Evolutionary conservation across 2,888 invertebrate species (phyloP).

Genomic region (Aproaerema taeniolella): DNA sequence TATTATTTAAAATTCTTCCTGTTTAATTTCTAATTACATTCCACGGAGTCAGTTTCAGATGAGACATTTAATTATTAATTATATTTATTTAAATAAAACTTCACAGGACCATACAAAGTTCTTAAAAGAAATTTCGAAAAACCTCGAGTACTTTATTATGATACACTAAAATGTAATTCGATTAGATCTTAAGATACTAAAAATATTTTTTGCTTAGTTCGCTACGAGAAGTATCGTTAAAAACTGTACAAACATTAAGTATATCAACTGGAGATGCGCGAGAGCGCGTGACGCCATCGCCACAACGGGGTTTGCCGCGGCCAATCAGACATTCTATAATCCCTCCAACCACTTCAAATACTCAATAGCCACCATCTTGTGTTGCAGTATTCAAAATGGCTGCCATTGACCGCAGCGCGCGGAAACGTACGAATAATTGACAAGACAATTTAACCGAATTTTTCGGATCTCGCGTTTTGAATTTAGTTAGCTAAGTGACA

Average conservation of each 20-base stretch:
- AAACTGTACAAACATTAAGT: slow-evolving; percentile 73
- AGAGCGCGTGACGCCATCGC: slow-evolving; percentile 4
- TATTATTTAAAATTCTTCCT: slow-evolving; percentile 72
- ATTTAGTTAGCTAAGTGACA: too few relatives aligned
- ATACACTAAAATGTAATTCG: slow-evolving; percentile 74
- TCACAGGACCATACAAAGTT: slow-evolving; percentile 57
- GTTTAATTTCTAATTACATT: slow-evolving; percentile 70
- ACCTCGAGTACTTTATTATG: slow-evolving; percentile 59
- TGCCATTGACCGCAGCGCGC: too few relatives aligned
- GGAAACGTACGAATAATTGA: too few relatives aligned
- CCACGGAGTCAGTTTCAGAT: slow-evolving; percentile 62
- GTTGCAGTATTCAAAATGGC: too few relatives aligned
- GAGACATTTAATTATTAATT: slow-evolving; percentile 41
- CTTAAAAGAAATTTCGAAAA: slow-evolving; percentile 56
- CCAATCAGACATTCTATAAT: too few relatives aligned
- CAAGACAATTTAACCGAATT: too few relatives aligned
- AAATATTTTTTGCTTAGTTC: slow-evolving; percentile 71
- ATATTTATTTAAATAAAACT: slow-evolving; percentile 44
- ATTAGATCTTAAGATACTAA: slow-evolving; percentile 75
- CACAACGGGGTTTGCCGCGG: slow-evolving; percentile 1
- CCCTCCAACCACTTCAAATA: too few relatives aligned
- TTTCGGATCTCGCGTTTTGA: too few relatives aligned
- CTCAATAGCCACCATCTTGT: too few relatives aligned
- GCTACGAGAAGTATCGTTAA: slow-evolving; percentile 72
- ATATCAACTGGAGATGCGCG: slow-evolving; percentile 32